Evolutionary conservation across 1,140 invertebrate species (phyloP), one percentile per base, ranked within the genome.

Genomic region (Drosophila kikkawai): DNA sequence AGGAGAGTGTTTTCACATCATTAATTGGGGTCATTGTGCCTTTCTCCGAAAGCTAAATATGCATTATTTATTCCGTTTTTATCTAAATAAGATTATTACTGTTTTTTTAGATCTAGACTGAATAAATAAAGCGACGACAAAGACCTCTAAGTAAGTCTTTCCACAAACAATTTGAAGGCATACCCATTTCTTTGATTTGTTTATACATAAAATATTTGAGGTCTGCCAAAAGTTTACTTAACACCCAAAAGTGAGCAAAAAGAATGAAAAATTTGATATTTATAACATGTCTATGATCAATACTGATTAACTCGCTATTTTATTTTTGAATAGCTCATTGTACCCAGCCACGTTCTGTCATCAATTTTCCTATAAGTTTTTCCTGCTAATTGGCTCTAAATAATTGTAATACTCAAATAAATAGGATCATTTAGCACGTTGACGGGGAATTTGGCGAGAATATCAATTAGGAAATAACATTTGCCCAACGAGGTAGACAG

Each of bases 321-420:
- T 37, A 51, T 65, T 69, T 37, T 19, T 57, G 8, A 29, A 4
- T 26, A 64, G 22, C 41, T 65, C 48, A 50, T 26, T 69, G 17
- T 22, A 12, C 3, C 7, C 48, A 34, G 34, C 55, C 45, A 73
- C 39, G 50, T 48, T 59, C 42, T 73, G 53, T 73, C 37, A 73
- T 56, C 41, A 26, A 56, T 15, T 50, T 37, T 13, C 65, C 29
- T n/a, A 22, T 29, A 17, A 13, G 22, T 32, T 56, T 37, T 17
- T 1, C 48, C 29, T 15, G 36, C 67, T 60, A 77, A 67, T 68
- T 77, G 29, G 22, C 36, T 36, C 12, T 8, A 22, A 61, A 60
- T 60, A 42, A 45, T 70, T 60, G 56, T 59, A 81, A 66, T 60
- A 60, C 12, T 7, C 66, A 76, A 76, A 70, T 56, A 65, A 80